phyloP scores from a whole-genome alignment of 2,888 invertebrate species.

The Tromatobia lineatoria region DNA sequence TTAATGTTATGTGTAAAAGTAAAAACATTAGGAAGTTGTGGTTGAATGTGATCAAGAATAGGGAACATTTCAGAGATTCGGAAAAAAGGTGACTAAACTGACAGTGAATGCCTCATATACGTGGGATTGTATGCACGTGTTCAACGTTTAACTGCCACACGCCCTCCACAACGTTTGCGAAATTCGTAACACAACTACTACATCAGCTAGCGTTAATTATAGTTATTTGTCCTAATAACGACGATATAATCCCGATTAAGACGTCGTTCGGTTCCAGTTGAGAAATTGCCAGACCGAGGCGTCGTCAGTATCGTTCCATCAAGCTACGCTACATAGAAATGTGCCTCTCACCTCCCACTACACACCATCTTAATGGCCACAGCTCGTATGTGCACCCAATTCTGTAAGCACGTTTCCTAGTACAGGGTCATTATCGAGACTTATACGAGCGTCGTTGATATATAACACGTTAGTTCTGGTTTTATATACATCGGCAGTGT shows the following conservation, averaged over 20 bases:
- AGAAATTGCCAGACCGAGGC: conserved; percentile 27
- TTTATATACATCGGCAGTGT: conserved; percentile 12
- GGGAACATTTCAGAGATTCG: too few species aligned
- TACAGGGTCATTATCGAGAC: conserved; percentile 26
- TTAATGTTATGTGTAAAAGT: too few species aligned
- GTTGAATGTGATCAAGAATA: too few species aligned
- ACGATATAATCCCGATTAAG: conserved; percentile 70
- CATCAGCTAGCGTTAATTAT: conserved; percentile 62
- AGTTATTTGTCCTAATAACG: conserved; percentile 71
- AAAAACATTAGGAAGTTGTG: too few species aligned
- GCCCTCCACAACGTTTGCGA: background rate
- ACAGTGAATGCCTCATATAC: background rate
- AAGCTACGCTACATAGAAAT: conserved; percentile 38
- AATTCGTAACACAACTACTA: conserved; percentile 34
- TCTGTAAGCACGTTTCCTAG: conserved; percentile 28
- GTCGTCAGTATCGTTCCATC: conserved; percentile 49
- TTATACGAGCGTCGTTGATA: conserved; percentile 25
- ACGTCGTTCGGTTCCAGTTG: conserved; percentile 58
- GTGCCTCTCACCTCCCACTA: conserved; percentile 23
- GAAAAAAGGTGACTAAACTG: too few species aligned
- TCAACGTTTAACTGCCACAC: background rate
- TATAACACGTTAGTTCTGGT: conserved; percentile 1
- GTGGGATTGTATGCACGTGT: conserved; percentile 23
- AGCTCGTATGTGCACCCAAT: conserved; percentile 20
- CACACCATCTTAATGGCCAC: conserved; percentile 12